phyloP scores from a whole-genome alignment of 92 coral and sea anemone genomes.

The Phenganax stokvisi region DNA sequence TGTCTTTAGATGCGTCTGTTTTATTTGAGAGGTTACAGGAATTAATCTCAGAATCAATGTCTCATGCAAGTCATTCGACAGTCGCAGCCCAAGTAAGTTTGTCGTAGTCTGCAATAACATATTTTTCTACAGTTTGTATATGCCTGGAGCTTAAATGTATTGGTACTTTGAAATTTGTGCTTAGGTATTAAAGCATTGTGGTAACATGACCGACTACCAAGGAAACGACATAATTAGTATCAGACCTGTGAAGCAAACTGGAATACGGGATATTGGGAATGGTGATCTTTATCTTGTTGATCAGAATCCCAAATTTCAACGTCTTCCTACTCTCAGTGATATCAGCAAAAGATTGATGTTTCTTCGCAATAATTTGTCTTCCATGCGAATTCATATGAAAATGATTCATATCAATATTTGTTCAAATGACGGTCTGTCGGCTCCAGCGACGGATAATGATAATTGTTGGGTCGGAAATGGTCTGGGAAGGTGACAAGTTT shows the following conservation, averaged over 20 bases:
- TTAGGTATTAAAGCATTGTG: constrained; percentile 53
- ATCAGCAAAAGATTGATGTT: constrained; percentile 48
- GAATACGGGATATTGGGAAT: constrained; percentile 14
- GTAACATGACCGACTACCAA: constrained; percentile 40
- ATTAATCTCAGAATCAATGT: constrained; percentile 12
- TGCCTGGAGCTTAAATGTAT: neutral
- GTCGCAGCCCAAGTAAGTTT: constrained; percentile 53
- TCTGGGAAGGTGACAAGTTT: constrained; percentile 56
- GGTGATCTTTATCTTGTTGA: constrained; percentile 25
- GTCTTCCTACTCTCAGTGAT: constrained; percentile 33
- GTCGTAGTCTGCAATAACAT: no score
- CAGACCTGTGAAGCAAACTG: constrained; percentile 1
- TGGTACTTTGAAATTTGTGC: neutral
- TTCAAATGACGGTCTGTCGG: constrained; percentile 54
- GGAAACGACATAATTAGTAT: constrained; percentile 10
- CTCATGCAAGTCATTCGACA: constrained; percentile 39
- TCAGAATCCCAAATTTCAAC: constrained; percentile 2
- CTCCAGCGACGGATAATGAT: constrained; percentile 41
- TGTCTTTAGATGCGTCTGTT: constrained; percentile 26
- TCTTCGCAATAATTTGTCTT: constrained; percentile 46
- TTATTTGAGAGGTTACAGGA: constrained; percentile 13
- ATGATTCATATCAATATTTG: constrained; percentile 59
- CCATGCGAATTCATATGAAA: constrained; percentile 40
- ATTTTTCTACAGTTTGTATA: neutral
- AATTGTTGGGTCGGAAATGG: constrained; percentile 87